Conservation (phyloP, 2,888 invertebrate genomes). For the Rhodophaea formosa region DNA sequence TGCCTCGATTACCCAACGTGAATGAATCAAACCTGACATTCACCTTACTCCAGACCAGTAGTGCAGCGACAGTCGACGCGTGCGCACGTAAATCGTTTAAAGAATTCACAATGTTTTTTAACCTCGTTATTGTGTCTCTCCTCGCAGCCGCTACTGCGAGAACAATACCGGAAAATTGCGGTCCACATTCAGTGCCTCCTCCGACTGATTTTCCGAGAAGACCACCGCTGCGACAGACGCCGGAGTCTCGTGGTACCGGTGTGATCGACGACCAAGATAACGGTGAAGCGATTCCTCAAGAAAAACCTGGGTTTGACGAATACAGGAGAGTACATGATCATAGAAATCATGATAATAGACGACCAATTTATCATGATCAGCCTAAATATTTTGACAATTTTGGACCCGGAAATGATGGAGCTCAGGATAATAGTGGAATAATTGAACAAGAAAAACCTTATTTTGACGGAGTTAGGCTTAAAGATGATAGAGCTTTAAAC, state of each 20-base stretch:
- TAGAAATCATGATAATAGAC: not conserved
- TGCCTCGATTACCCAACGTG: not conserved
- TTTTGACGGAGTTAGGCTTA: not conserved
- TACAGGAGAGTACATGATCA: not conserved
- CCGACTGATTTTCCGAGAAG: not conserved
- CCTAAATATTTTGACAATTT: not conserved
- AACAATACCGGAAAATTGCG: not conserved
- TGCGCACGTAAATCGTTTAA: not conserved
- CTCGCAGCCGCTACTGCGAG: not conserved
- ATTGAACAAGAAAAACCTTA: not conserved
- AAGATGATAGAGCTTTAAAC: not conserved
- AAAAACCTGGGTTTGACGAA: not conserved
- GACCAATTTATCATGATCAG: not conserved
- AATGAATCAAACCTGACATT: not conserved
- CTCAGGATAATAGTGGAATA: not conserved
- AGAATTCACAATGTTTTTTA: not conserved
- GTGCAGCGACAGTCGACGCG: not conserved
- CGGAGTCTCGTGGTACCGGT: slow-evolving; percentile 2
- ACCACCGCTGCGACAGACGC: not conserved
- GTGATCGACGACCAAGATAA: slow-evolving; percentile 7
- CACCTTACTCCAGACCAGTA: slow-evolving; percentile 1
- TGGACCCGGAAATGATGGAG: not conserved
- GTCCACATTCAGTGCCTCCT: not conserved
- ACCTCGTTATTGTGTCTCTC: not conserved
- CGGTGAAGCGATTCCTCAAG: not conserved